phyloP scores from a whole-genome alignment of 1,140 invertebrate species.

The Lycorma delicatula region DNA sequence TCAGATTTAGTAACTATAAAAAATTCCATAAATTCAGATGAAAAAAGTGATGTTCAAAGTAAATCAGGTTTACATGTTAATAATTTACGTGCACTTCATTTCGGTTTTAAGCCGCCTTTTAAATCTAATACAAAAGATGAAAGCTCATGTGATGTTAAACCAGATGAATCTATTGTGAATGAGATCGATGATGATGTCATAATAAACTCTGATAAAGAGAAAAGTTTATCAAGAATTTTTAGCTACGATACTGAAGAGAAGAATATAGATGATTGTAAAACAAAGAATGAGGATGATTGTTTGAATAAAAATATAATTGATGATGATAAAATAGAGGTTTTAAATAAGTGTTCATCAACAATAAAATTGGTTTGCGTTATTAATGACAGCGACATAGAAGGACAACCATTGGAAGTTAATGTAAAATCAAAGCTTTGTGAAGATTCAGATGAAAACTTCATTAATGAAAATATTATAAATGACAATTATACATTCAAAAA shows the following conservation, averaged over 20 bases:
- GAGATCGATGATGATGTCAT: neutral
- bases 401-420: neutral
- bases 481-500: neutral
- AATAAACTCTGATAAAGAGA: neutral
- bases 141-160: neutral
- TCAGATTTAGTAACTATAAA: neutral
- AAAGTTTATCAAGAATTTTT: neutral
- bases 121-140: slow-evolving; percentile 23
- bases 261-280: neutral
- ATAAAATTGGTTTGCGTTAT: neutral
- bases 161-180: neutral
- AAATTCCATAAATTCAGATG: neutral
- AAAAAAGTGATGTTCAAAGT: neutral
- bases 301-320: neutral
- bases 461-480: neutral
- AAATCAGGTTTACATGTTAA: neutral
- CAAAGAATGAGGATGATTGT: neutral
- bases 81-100: neutral
- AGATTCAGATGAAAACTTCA: neutral
- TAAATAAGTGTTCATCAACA: neutral
- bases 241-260: neutral
- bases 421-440: neutral
- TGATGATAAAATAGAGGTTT: neutral
- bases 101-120: slow-evolving; percentile 19
- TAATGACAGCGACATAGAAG: neutral